A percentile compares a stretch with the other conserved stretches of the same genome.
Conservation (phyloP, 2,113 vertebrate species). For the Onychostruthus taczanowskii region DNA sequence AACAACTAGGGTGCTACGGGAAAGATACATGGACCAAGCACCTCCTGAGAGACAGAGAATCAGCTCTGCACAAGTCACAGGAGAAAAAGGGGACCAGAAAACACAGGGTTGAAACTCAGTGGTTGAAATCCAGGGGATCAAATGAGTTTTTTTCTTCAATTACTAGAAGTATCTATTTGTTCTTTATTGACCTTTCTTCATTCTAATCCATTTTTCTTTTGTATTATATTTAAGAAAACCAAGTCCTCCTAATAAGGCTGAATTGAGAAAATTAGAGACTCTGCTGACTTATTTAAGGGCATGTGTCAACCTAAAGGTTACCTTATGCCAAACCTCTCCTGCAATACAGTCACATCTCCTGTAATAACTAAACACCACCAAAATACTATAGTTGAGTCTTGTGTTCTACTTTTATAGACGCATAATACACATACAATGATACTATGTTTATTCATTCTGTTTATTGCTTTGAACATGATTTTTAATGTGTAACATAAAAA, state of each 20-base stretch:
- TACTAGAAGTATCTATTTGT: not conserved
- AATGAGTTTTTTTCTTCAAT: not conserved
- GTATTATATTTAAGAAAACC: conserved; percentile 4
- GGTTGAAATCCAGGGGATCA: not conserved
- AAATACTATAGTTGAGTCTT: not conserved
- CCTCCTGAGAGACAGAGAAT: not conserved
- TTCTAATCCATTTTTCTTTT: not conserved
- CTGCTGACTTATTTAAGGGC: not conserved
- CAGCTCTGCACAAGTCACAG: not conserved
- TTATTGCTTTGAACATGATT: conserved; percentile 26
- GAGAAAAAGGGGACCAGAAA: not conserved
- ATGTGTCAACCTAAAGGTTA: not conserved
- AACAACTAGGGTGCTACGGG: not conserved
- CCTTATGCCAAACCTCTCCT: not conserved
- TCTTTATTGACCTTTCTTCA: not conserved
- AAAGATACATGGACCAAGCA: not conserved
- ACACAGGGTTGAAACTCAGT: not conserved
- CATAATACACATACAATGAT: not conserved
- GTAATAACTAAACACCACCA: not conserved
- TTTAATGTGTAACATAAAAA: conserved; percentile 64
- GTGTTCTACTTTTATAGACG: not conserved
- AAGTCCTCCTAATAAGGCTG: not conserved
- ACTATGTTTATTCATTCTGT: conserved; percentile 43
- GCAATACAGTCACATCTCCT: not conserved
- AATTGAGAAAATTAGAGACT: not conserved